Conservation (phyloP, 2,797 vertebrate genomes). For the Adelosebastes latens region DNA sequence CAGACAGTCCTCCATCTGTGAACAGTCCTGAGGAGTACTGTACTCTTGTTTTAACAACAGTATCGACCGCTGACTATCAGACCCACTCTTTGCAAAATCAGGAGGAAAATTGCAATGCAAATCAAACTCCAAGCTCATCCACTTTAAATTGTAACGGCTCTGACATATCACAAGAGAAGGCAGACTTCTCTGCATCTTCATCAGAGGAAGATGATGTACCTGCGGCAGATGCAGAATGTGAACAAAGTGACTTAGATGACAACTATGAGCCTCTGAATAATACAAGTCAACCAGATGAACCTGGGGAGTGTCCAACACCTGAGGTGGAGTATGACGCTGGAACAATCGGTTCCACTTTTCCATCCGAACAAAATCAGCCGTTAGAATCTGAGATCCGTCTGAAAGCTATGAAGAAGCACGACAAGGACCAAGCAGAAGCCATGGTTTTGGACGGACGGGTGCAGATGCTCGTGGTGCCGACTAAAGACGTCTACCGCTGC, state of each 20-base stretch:
- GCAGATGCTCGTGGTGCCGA: constrained; percentile 92
- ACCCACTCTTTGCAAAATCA: constrained; percentile 3
- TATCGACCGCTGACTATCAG: constrained; percentile 62
- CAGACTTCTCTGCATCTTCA: constrained; percentile 32
- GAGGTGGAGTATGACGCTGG: not conserved
- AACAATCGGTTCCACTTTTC: not conserved
- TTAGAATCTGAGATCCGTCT: constrained; percentile 76
- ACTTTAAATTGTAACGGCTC: not conserved
- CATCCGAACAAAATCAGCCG: not conserved
- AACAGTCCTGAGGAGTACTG: constrained; percentile 69
- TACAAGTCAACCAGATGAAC: constrained; percentile 8
- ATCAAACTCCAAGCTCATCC: constrained; percentile 9
- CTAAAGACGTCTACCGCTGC: constrained; percentile 81
- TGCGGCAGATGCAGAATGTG: constrained; percentile 32
- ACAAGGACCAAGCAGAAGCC: constrained; percentile 91
- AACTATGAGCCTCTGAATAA: not conserved
- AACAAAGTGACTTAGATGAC: constrained; percentile 56
- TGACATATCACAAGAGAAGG: constrained; percentile 6
- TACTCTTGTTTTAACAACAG: constrained; percentile 73
- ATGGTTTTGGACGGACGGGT: constrained; percentile 93
- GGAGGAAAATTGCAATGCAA: constrained; percentile 9
- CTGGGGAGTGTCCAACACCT: not conserved
- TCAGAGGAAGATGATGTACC: constrained; percentile 56
- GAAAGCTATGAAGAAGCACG: constrained; percentile 87
- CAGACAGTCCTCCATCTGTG: constrained; percentile 18